phyloP scores from a whole-genome alignment of 2,113 vertebrate species.

The Colaptes auratus region DNA sequence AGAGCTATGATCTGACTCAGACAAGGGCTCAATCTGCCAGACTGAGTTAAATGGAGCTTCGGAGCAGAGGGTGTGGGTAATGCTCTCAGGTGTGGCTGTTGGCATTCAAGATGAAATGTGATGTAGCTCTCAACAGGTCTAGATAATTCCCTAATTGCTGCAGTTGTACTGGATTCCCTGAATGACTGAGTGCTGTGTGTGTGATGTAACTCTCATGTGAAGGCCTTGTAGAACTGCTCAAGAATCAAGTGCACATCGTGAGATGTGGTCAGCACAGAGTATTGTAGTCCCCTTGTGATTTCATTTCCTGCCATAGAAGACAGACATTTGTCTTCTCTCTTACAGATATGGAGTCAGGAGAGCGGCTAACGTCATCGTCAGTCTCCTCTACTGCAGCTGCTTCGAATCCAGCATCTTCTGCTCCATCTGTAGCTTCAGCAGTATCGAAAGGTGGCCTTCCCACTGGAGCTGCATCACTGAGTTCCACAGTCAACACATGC shows the following conservation, averaged over 20 bases:
- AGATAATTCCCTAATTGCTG: neutral
- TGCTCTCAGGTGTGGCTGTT: neutral
- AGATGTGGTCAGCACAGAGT: neutral
- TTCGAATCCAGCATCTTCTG: slow-evolving; percentile 81
- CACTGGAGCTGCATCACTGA: slow-evolving; percentile 78
- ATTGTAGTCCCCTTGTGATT: neutral
- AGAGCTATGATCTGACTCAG: rapidly evolving
- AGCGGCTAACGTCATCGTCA: slow-evolving; percentile 82
- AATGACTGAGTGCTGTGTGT: neutral
- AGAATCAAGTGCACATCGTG: neutral
- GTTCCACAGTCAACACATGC: slow-evolving; percentile 85
- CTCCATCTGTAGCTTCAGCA: slow-evolving; percentile 72
- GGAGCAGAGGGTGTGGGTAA: neutral
- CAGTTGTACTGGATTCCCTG: neutral
- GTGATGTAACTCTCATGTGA: neutral
- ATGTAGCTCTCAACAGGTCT: neutral
- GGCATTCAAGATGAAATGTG: neutral
- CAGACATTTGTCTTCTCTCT: neutral
- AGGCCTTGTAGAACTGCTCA: neutral
- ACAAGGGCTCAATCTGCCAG: neutral
- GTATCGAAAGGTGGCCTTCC: slow-evolving; percentile 79
- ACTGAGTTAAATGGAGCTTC: neutral
- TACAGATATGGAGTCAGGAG: slow-evolving; percentile 92
- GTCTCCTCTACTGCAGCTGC: slow-evolving; percentile 81
- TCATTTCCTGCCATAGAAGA: neutral